A percentile compares a stretch with the other conserved stretches of the same genome.
Conservation (phyloP, 1,140 invertebrate species). For the Spodoptera frugiperda region DNA sequence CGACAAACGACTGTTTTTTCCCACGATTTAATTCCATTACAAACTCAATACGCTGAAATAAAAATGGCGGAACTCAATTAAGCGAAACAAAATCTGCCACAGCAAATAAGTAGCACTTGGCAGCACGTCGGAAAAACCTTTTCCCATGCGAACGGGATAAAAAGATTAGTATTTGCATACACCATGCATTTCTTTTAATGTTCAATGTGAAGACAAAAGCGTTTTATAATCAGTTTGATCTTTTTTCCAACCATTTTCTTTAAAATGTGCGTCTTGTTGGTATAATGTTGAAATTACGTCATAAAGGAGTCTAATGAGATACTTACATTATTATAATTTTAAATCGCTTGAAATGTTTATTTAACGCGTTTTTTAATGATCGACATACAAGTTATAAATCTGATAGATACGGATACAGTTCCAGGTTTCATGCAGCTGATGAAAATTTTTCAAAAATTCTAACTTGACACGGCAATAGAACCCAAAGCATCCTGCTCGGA, state of each 20-base stretch:
- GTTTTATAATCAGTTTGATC: conserved; percentile 9
- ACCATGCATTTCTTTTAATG: conserved; percentile 17
- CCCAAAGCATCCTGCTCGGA: too few relatives aligned
- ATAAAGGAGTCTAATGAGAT: too few relatives aligned
- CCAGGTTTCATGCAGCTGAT: too few relatives aligned
- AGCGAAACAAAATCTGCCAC: conserved; percentile 19
- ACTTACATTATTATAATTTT: too few relatives aligned
- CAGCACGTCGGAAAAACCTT: conserved; percentile 9
- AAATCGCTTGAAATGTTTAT: too few relatives aligned
- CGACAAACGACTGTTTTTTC: background rate
- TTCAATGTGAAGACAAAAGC: background rate
- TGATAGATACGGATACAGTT: too few relatives aligned
- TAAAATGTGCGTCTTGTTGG: too few relatives aligned
- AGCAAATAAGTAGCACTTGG: background rate
- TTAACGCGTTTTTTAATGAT: too few relatives aligned
- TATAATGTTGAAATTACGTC: too few relatives aligned
- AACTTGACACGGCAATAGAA: too few relatives aligned
- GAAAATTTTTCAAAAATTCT: too few relatives aligned
- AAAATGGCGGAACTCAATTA: conserved; percentile 1
- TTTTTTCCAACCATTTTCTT: background rate
- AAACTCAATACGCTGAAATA: conserved; percentile 9
- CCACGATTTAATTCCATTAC: conserved; percentile 2
- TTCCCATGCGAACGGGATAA: background rate
- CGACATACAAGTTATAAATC: too few relatives aligned
- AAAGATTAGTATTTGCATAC: conserved; percentile 8